Evolutionary conservation across 2,797 vertebrate genomes (phyloP).

Genomic region (Steatocranus sp.): DNA sequence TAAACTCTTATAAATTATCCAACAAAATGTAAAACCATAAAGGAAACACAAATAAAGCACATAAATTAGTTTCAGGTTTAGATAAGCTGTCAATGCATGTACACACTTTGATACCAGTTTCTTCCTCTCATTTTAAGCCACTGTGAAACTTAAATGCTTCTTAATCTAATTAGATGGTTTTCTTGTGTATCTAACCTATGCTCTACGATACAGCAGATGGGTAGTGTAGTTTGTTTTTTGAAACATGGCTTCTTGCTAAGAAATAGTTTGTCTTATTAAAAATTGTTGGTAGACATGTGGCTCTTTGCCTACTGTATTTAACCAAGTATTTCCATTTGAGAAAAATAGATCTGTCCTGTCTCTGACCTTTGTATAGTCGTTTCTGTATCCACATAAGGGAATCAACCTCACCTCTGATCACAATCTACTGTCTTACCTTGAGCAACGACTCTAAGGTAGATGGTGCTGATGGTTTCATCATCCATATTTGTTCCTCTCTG

Average conservation of each 20-base stretch:
- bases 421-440: not conserved
- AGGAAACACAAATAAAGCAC: rapidly evolving
- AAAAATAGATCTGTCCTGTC: not conserved
- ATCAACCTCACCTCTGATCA: not conserved
- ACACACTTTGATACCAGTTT: rapidly evolving
- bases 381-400: not conserved
- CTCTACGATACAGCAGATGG: no score
- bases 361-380: rapidly evolving
- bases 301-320: rapidly evolving
- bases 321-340: rapidly evolving
- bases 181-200: no score
- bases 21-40: not conserved
- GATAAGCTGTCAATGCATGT: rapidly evolving
- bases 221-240: no score
- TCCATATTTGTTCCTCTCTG: not conserved
- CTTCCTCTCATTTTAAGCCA: no score
- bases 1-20: rapidly evolving
- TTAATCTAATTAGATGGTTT: no score
- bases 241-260: not conserved
- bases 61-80: rapidly evolving
- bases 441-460: not conserved
- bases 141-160: no score
- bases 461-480: rapidly evolving
- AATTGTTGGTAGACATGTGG: rapidly evolving
- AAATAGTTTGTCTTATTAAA: not conserved